Evolutionary conservation across 2,888 invertebrate species (phyloP), one percentile per base, ranked within the genome.

Genomic region (Cephus spinipes): DNA sequence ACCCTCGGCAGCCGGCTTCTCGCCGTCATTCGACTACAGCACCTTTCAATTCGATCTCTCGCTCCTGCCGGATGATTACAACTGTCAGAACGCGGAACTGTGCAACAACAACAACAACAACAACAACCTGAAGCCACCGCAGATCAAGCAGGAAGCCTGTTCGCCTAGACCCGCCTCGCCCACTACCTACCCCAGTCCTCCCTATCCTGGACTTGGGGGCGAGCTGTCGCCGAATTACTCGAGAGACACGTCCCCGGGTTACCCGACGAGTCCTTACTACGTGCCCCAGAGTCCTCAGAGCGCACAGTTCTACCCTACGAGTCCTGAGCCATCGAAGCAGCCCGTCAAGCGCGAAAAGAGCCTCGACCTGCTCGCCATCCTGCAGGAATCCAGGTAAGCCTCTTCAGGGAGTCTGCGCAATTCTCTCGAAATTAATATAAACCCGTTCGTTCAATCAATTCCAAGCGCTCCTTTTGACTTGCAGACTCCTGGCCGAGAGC

Each of bases 21-120:
- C 95, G 92, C 95, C 95, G 86, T 94, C 95, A 83, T 95, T 95
- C 90, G 94, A 94, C 89, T 94, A 94, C 92, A 93, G 92, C 84
- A 94, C 95, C 76, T 95, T 95, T 86, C 94, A 93, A 84, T 95
- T 95, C 90, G 95, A 95, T 90, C 91, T 95, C 84, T 96, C 96
- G 32, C 93, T 97, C 77, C 93, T 97, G 88, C 95, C 96, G 85
- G 93, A 94, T 79, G 91, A 92, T 77, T 91, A 90, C 83, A 84
- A 87, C 73, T 83, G 84, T 36, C 79, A 86, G 11, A 89, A 84
- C 78, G 79, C 88, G 90, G 55, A 23, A 55, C 23, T 23, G 55
- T 55, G 55, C 23, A 55, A 55, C 55, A 55, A 55, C 23, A 55
- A 40, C 40, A 40, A 40, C 40, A 40, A 55, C 55, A 85, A 93